Evolutionary conservation across 2,113 vertebrate genomes (phyloP), one percentile per base, ranked within the genome.

Genomic region (Sorex araneus): DNA sequence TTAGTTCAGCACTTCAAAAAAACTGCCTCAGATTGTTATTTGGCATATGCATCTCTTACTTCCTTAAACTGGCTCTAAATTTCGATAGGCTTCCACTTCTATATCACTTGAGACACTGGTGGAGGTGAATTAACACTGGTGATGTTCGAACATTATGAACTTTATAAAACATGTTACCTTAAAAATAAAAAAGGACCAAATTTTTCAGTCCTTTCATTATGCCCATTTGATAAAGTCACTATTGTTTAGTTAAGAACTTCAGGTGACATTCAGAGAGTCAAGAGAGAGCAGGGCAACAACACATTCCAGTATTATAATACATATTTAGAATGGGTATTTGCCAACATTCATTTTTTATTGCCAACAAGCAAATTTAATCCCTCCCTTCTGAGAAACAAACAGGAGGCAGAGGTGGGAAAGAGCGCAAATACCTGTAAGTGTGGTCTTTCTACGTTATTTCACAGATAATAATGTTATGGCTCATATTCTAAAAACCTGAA

Each of bases 401-500:
- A 57, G 4, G 8, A 4, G 30, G 75, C 87, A 70, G 84, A 92
- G 40, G 84, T 27, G 9, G 27, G 30, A 25, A 80, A 34, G 25
- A 63, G 3, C 11, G 47, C 8, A 93, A 47, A 73, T 28, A 30
- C 40, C 34, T 78, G 30, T 67, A 85, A 63, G 40, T 34, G 28
- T 57, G 36, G 54, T 6, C 47, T 66, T 86, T 43, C 70, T 50
- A 23, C 47, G 67, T 47, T 80, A 71, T 36, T 85, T 78, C 32
- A 78, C 25, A 60, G 21, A 89, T 50, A 3, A 77, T 23, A 76
- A 74, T 66, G 64, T 87, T 63, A 3, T 32, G 67, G 43, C 28
- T 81, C 67, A 84, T 43, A 84, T 43, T 32, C 85, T 73, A 92
- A 91, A 19, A 76, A 32, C 36, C 16, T 10, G 30, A 84, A 82